Evolutionary conservation across 2,797 vertebrate species (phyloP).

Genomic region (Hemibagrus guttatus): DNA sequence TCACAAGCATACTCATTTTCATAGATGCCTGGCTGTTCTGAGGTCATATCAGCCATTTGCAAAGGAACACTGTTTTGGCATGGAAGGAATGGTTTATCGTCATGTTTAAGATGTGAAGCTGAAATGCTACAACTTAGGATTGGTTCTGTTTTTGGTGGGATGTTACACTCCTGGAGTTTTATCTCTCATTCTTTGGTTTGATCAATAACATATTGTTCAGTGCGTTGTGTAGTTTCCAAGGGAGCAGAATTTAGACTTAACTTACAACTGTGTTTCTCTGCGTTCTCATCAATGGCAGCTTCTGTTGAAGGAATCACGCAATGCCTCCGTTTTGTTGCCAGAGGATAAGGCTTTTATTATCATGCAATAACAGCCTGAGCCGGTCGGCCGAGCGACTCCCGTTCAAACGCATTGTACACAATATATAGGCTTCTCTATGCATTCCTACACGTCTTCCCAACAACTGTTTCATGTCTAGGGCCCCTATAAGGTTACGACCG

Average conservation of each 20-base stretch:
- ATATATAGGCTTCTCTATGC: too few species aligned
- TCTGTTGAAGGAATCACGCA: too few species aligned
- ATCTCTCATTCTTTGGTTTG: not conserved
- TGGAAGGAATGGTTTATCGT: slow-evolving; percentile 22
- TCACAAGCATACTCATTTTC: not conserved
- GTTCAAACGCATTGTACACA: too few species aligned
- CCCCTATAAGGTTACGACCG: too few species aligned
- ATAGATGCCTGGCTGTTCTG: not conserved
- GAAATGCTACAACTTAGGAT: not conserved
- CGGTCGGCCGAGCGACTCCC: too few species aligned
- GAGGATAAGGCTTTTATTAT: too few species aligned
- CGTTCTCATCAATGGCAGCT: not conserved
- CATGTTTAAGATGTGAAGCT: slow-evolving; percentile 25
- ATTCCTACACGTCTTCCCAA: too few species aligned
- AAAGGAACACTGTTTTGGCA: not conserved
- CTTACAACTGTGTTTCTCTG: not conserved
- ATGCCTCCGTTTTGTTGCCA: too few species aligned
- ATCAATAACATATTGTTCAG: not conserved
- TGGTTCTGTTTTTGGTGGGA: too few species aligned
- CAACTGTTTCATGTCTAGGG: too few species aligned
- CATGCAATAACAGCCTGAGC: too few species aligned
- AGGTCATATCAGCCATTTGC: not conserved
- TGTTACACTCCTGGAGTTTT: not conserved
- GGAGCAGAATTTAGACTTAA: not conserved
- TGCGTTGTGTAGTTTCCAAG: not conserved